A percentile compares a stretch with the other conserved stretches of the same genome.
Conservation (phyloP, 2,888 invertebrate genomes). For the Melieria picta region DNA sequence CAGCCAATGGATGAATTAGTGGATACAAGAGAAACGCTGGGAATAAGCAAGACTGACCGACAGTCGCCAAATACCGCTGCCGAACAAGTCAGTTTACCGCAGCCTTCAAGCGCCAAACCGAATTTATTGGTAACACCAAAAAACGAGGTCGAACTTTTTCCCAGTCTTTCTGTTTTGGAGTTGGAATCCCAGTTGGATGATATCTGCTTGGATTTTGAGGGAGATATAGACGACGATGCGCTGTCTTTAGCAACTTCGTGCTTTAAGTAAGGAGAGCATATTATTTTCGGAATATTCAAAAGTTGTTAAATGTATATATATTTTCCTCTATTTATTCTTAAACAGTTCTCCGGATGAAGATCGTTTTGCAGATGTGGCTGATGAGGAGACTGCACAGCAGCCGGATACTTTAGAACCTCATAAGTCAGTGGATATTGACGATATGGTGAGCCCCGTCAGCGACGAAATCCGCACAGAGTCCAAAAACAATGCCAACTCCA, state of each 20-base stretch:
- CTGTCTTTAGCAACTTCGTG: slow-evolving; percentile 50
- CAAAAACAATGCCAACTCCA: no score
- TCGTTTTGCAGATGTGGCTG: slow-evolving; percentile 39
- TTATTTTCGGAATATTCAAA: background rate
- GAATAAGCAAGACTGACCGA: background rate
- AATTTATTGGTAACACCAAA: no score
- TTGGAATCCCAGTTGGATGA: slow-evolving; percentile 48
- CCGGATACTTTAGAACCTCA: background rate
- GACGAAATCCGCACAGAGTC: no score
- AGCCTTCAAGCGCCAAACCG: background rate
- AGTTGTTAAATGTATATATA: background rate
- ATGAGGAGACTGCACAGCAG: background rate
- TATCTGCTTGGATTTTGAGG: slow-evolving; percentile 45
- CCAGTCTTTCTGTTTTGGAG: slow-evolving; percentile 46
- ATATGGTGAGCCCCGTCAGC: no score
- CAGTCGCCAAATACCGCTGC: background rate
- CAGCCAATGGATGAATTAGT: no score
- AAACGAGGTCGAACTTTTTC: background rate
- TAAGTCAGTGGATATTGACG: no score
- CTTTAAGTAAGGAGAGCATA: slow-evolving; percentile 46
- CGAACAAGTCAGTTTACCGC: background rate
- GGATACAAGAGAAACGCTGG: no score
- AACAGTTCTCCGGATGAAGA: slow-evolving; percentile 48
- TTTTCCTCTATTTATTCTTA: slow-evolving; percentile 3
- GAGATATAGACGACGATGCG: slow-evolving; percentile 47